Evolutionary conservation across 2,797 vertebrate species (phyloP).

Genomic region (Epinephelus malabaricus): DNA sequence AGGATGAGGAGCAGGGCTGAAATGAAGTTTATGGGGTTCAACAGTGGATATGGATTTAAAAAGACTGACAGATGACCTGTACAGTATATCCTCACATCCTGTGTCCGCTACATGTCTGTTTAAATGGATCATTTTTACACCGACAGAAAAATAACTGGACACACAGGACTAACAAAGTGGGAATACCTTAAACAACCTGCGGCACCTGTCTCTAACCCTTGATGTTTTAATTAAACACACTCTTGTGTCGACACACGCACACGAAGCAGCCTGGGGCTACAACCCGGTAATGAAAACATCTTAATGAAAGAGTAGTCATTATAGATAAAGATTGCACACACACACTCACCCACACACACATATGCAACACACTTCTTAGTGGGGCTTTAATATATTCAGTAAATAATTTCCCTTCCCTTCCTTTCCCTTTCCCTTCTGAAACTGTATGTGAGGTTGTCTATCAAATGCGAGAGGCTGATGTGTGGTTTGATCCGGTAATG

Average conservation of each 20-base stretch:
- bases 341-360: neutral
- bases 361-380: neutral
- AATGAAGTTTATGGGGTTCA: conserved; percentile 40
- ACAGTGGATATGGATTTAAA: conserved; percentile 34
- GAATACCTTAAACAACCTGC: conserved; percentile 22
- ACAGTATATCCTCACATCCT: neutral
- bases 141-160: neutral
- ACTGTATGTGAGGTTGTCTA: neutral
- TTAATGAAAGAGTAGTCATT: conserved; percentile 52
- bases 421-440: neutral
- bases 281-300: conserved; percentile 41
- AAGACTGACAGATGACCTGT: conserved; percentile 21
- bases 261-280: conserved; percentile 19
- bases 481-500: neutral
- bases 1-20: conserved; percentile 50
- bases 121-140: neutral
- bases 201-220: neutral
- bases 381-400: conserved; percentile 13
- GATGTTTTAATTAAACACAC: conserved; percentile 28
- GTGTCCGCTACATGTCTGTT: neutral
- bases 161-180: neutral
- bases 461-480: neutral
- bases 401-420: neutral
- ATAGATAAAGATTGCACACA: conserved; percentile 37
- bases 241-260: neutral